Base-by-base conservation (phyloP, 2,797 vertebrate species). In the Phoeniculus purpureus region DNA sequence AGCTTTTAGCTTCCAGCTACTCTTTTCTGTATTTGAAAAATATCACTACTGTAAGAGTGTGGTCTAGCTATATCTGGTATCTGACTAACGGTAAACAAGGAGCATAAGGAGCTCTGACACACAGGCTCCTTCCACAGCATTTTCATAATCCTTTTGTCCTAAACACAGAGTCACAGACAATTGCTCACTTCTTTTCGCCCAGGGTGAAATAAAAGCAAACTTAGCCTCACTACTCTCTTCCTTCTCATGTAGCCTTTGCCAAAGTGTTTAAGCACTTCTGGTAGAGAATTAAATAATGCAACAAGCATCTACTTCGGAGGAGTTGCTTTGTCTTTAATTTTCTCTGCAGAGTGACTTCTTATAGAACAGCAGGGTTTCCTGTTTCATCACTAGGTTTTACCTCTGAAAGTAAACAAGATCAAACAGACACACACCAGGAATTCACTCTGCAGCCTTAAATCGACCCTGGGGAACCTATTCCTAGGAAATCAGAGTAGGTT, bases 1-100 rank as follows among this genome's bases (percentile, higher is more conserved):
- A 29, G 22, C 7, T 48, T 79, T 55, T 76, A 88, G 26, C 10
- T 89, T 90, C 60, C 60, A 54, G 31, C 25, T 58, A 54, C 20
- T 81, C 6, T 59, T n/a, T 71, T 81, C 50, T 55, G 4, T 40
- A 73, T 43, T 19, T 62, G 52, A 47, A 89, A 93, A 85, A 40
- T 34, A 83, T 55, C 16, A 50, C 8, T 70, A 6, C 11, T 75
- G 15, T 66, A 78, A 70, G 11, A 72, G 10, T 81, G 15, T 2
- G 1, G 25, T 32, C 64, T 52, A 55, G 22, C 12, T 72, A 10
- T 4, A 14, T 31, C 32, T 43, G 15, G 11, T 26, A 15, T 27
- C 11, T 34, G 27, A 56, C 62, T 59, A 48, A 19, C 55, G 73
- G 21, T 62, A 62, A 85, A 61, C n/a, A 75, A 75, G 40, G 34